These are phyloP conservation scores for Gymnobelideus leadbeateri DNA, from an alignment of 2,113 vertebrate species.

Conservation along the genomic window DNA sequence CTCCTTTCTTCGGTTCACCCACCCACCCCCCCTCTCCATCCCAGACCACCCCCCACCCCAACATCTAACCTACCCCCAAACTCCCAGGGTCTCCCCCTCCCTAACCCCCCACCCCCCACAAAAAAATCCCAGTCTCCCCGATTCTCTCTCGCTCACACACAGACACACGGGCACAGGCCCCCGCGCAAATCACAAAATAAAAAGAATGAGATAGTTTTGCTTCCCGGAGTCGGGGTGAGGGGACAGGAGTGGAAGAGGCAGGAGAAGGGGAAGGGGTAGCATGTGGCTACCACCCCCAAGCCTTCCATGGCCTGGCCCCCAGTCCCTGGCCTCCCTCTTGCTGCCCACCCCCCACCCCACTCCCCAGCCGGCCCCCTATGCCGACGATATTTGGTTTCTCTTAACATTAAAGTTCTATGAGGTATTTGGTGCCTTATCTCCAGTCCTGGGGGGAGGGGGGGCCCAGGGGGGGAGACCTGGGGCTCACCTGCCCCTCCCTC, in stretches of 20 bases:
- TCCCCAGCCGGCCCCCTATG: slow-evolving; percentile 77
- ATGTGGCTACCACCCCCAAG: slow-evolving; percentile 1
- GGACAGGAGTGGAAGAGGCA: slow-evolving; percentile 49
- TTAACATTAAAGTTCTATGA: slow-evolving; percentile 93
- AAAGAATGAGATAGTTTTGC: slow-evolving; percentile 82
- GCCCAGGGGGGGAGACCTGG: slow-evolving; percentile 81
- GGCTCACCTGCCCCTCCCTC: slow-evolving; percentile 77
- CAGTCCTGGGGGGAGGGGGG: slow-evolving; percentile 82
- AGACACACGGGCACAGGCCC: slow-evolving; percentile 81
- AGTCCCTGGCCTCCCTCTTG: slow-evolving; percentile 27
- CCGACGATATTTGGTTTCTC: slow-evolving; percentile 91
- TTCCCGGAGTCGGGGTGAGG: slow-evolving; percentile 74
- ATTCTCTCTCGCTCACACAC: slow-evolving; percentile 74
- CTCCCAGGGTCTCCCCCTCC: slow-evolving; percentile 64
- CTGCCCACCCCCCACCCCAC: slow-evolving; percentile 59
- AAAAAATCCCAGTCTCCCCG: slow-evolving; percentile 58
- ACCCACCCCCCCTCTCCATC: slow-evolving; percentile 57
- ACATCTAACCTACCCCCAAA: slow-evolving; percentile 58
- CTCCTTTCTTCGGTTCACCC: slow-evolving; percentile 50
- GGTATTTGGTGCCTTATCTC: slow-evolving; percentile 96
- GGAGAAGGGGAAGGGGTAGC: slow-evolving; percentile 37
- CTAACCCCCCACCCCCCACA: slow-evolving; percentile 56
- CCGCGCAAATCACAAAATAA: slow-evolving; percentile 81
- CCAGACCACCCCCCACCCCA: slow-evolving; percentile 52
- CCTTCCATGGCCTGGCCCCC: slow-evolving; percentile 57